These are phyloP conservation scores for Decapterus maruadsi DNA, from an alignment of 2,797 vertebrate genomes.

Conservation along the genomic window DNA sequence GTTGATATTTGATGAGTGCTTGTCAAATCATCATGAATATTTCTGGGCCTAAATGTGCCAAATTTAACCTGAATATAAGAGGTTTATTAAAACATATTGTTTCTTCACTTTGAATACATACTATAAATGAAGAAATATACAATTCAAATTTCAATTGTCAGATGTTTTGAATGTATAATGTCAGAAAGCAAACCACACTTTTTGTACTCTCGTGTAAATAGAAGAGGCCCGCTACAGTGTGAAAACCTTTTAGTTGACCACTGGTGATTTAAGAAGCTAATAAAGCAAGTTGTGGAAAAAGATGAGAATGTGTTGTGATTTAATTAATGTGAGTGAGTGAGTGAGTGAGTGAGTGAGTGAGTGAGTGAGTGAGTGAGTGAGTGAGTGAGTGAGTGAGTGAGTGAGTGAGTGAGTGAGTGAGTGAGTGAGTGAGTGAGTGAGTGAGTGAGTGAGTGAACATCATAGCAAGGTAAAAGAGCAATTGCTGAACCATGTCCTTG, in stretches of 20 bases:
- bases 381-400: not conserved
- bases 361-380: not conserved
- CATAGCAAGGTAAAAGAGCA: not conserved
- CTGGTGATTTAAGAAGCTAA: conserved; percentile 41
- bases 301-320: not conserved
- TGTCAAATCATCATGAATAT: conserved; percentile 20
- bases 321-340: not conserved
- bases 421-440: not conserved
- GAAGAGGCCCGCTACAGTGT: conserved; percentile 4
- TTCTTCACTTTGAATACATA: not conserved
- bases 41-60: conserved; percentile 4
- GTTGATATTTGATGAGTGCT: conserved; percentile 24
- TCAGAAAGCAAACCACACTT: conserved; percentile 14
- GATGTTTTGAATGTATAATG: conserved; percentile 19
- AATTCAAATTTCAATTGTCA: conserved; percentile 10
- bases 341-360: not conserved
- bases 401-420: not conserved
- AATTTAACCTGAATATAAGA: conserved; percentile 6
- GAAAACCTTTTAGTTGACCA: conserved; percentile 14
- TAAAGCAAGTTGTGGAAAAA: conserved; percentile 63
- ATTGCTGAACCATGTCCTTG: not conserved
- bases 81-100: not conserved
- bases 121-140: conserved; percentile 7
- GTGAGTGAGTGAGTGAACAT: no score
- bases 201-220: conserved; percentile 10